Evolutionary conservation across 1,140 invertebrate genomes (phyloP), one percentile per base, ranked within the genome.

Genomic region (Drosophila repletoides): DNA sequence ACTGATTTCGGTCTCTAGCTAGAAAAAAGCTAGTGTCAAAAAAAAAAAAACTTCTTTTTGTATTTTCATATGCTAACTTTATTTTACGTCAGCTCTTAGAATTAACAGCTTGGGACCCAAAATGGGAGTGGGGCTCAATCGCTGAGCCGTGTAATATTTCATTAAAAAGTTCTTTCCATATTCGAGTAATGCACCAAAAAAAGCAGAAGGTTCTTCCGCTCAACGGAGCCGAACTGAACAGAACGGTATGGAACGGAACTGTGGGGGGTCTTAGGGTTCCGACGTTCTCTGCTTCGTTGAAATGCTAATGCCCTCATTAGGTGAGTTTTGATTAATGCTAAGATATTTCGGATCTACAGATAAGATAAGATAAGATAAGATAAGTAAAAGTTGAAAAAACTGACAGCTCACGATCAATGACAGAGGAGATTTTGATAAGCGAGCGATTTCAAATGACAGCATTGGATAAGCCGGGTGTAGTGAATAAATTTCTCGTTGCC

Each of bases 101-200:
- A 68, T 59, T 51, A 63, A 28, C 69, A 61, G 59, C 64, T 81
- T 41, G n/a, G n/a, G n/a, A 49, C 28, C 61, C 60, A 55, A 29
- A 17, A 34, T 15, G 17, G 40, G 38, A 31, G 28, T 40, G 17
- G 14, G 31, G 14, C 21, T 22, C 26, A 41, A 45, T 60, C 56
- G 64, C 64, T 67, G 56, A 67, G 46, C 36, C 64, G 29, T 67
- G 59, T 68, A 63, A 68, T 68, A 49, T 61, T 63, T 52, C 40
- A 48, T 55, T 63, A 59, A 68, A 63, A 68, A 68, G 40, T 33
- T 41, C 40, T 26, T 68, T 53, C 41, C 60, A 64, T 69, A 64
- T 49, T 31, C 56, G 29, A 31, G 43, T 22, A 43, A 52, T 60
- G 64, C 12, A 21, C 15, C 41, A 15, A 2, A 6, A 10, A 38